A percentile compares a stretch with the other conserved stretches of the same genome.
Conservation (phyloP, 2,797 vertebrate genomes). For the Macropodus opercularis region DNA sequence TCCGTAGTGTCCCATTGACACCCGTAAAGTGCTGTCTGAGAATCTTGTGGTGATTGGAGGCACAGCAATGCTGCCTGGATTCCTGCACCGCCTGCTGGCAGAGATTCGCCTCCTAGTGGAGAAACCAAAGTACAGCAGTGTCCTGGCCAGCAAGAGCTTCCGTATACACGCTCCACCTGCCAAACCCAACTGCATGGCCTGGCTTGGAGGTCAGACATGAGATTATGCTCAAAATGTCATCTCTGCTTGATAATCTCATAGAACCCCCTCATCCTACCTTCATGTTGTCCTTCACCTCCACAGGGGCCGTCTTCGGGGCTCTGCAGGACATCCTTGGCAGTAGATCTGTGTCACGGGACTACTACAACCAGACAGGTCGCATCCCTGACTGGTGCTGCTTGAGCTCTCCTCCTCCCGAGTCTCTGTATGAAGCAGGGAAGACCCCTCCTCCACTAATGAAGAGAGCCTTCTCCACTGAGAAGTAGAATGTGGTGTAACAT, state of each 20-base stretch:
- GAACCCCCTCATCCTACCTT: background rate
- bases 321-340: slow-evolving; percentile 97
- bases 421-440: slow-evolving; percentile 91
- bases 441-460: slow-evolving; percentile 93
- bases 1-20: slow-evolving; percentile 94
- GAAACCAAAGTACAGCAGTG: slow-evolving; percentile 91
- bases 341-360: slow-evolving; percentile 94
- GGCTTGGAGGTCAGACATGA: slow-evolving; percentile 92
- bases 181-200: slow-evolving; percentile 96
- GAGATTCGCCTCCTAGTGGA: slow-evolving; percentile 94
- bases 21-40: slow-evolving; percentile 94
- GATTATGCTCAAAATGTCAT: slow-evolving; percentile 1
- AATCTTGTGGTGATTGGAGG: slow-evolving; percentile 96
- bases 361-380: slow-evolving; percentile 94
- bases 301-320: slow-evolving; percentile 95
- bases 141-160: slow-evolving; percentile 91
- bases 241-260: background rate
- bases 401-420: slow-evolving; percentile 91
- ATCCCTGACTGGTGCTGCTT: slow-evolving; percentile 97
- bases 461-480: slow-evolving; percentile 97
- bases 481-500: slow-evolving; percentile 73
- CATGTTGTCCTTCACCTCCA: background rate
- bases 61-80: slow-evolving; percentile 94
- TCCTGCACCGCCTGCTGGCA: slow-evolving; percentile 92
- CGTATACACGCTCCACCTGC: slow-evolving; percentile 92